A percentile compares a stretch with the other conserved stretches of the same genome.
Conservation (phyloP, 2,797 vertebrate genomes). For the Danio choprae region DNA sequence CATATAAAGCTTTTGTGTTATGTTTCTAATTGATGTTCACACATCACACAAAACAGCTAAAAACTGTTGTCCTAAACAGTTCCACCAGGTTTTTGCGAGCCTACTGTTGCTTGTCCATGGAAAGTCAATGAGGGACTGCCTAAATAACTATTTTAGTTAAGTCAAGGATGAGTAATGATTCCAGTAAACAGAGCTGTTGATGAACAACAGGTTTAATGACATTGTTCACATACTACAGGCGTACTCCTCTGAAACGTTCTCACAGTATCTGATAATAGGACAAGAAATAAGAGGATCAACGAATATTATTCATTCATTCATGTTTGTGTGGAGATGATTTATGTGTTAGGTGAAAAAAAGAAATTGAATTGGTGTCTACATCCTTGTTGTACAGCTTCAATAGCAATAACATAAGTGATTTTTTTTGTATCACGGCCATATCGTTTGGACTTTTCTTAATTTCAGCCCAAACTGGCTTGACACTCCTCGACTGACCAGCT, state of each 20-base stretch:
- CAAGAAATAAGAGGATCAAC: not conserved
- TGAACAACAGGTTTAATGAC: not conserved
- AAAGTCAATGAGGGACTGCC: no score
- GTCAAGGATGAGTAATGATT: not conserved
- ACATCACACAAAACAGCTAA: no score
- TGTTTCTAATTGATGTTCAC: no score
- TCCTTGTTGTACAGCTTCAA: not conserved
- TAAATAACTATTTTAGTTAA: no score
- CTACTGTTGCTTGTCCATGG: not conserved
- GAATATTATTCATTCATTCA: not conserved
- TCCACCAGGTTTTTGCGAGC: not conserved
- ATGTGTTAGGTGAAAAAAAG: not conserved
- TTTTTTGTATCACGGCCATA: not conserved
- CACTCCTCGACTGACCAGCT: not conserved
- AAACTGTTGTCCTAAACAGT: no score
- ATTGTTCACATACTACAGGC: not conserved
- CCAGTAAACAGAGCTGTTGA: not conserved
- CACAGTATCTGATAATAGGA: not conserved
- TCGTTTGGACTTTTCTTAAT: not conserved
- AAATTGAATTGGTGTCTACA: not conserved
- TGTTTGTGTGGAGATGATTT: not conserved
- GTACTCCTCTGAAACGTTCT: not conserved
- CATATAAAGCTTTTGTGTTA: no score
- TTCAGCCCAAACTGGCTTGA: not conserved
- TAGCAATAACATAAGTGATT: not conserved